phyloP scores from a whole-genome alignment of 2,113 vertebrate species.

The Entomyzon cyanotis region DNA sequence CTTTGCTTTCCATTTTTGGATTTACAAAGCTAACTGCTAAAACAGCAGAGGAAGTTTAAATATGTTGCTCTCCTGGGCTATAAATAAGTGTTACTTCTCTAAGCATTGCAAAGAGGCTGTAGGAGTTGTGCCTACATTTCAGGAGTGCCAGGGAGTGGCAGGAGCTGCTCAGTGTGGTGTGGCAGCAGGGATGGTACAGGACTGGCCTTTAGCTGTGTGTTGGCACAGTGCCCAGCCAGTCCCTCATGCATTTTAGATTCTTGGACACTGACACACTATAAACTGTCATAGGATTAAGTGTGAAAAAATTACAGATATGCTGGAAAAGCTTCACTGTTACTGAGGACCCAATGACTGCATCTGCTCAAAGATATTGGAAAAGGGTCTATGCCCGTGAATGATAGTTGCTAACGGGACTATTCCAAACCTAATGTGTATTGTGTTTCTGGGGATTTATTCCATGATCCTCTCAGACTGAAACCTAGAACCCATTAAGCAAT shows the following conservation, averaged over 20 bases:
- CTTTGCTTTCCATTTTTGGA: background rate
- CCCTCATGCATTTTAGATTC: background rate
- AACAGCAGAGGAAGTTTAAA: background rate
- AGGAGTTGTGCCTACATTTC: background rate
- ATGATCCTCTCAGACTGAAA: background rate
- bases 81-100: background rate
- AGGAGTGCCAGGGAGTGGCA: background rate
- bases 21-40: background rate
- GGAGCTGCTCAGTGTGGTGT: background rate
- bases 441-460: background rate
- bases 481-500: background rate
- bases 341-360: background rate
- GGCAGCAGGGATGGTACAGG: background rate
- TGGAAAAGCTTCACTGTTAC: background rate
- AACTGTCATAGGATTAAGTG: background rate
- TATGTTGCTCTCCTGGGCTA: background rate
- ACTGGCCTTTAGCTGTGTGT: fast-evolving
- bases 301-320: background rate
- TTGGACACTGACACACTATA: background rate
- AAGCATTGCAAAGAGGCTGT: background rate
- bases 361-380: background rate
- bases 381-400: background rate
- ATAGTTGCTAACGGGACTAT: background rate
- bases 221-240: background rate
- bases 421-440: background rate